Evolutionary conservation across 2,113 vertebrate species (phyloP).

Genomic region (Rhynchomys soricoides): DNA sequence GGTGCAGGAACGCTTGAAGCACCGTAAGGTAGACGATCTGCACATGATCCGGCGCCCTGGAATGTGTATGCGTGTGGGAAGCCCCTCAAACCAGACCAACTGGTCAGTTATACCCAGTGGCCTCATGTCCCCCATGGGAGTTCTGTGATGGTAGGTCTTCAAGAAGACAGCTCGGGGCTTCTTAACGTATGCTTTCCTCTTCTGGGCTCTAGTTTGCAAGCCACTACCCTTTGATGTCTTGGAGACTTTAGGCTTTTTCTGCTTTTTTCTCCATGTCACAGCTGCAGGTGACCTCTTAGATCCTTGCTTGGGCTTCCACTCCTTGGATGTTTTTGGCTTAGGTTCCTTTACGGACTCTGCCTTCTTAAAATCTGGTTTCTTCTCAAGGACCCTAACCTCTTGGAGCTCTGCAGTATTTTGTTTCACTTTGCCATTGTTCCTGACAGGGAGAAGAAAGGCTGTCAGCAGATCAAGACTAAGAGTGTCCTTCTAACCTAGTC

Average conservation of each 20-base stretch:
- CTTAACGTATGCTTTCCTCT: not conserved
- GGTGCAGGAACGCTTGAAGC: constrained; percentile 80
- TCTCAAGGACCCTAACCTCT: not conserved
- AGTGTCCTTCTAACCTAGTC: not conserved
- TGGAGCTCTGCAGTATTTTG: not conserved
- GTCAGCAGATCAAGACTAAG: not conserved
- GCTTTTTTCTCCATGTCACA: not conserved
- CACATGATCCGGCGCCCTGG: constrained; percentile 80
- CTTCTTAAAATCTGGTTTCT: not conserved
- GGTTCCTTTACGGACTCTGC: not conserved
- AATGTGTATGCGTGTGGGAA: constrained; percentile 77
- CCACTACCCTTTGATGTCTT: not conserved
- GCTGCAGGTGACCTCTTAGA: not conserved
- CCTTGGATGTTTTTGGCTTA: not conserved
- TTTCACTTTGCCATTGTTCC: not conserved
- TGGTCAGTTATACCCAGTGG: not conserved
- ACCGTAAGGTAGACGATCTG: constrained; percentile 68
- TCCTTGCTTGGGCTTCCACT: not conserved
- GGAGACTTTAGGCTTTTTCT: not conserved
- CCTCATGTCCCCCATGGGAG: not conserved
- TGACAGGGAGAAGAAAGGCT: constrained; percentile 45
- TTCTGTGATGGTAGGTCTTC: constrained; percentile 13
- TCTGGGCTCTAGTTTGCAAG: not conserved
- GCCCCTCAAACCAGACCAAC: constrained; percentile 70
- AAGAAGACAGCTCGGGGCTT: not conserved